Base-by-base conservation (phyloP, 2,888 invertebrate genomes). In the Conus canariensis region DNA sequence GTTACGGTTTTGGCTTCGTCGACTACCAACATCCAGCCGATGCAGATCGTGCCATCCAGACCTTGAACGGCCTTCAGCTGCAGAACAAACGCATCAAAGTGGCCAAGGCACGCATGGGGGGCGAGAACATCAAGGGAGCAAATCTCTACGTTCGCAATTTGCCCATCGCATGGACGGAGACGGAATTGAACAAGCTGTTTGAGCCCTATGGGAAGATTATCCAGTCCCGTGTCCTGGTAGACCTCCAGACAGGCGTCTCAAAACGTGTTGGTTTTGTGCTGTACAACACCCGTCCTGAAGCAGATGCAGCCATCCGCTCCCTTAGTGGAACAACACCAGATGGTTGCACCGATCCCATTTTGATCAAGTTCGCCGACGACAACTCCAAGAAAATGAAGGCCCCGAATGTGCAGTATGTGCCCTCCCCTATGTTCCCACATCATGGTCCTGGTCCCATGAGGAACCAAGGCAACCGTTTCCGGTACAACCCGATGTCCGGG, bases 1-100 rank as follows among this genome's bases (percentile, higher is more conserved):
- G 99, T 96, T 99, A 98, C 96, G 99, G 99, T 82, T 99, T 99
- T 96, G 99, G 99, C 80, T 99, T 99, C 97, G 98, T 99, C 85
- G 99, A 99, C 96, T 99, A 98, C 96, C 97, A 97, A 89, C 97
- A 97, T 91, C 98, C 98, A 92, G 98, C 98, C 95, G 98, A 99
- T 96, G 45, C 45, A 74, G 97, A 97, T 90, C 97, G 98, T 93
- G 99, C 99, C 87, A 98, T 99, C 93, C 97, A 98, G 94, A 97
- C 98, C 83, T 97, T 99, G 94, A 99, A 99, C 96, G 99, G 99
- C 67, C 97, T 98, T 93, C 98, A 98, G 96, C 97, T 98, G 94
- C 98, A 98, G 96, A 98, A 98, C 96, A 99, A 99, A 97, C 97
- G 98, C 95, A 97, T 99, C 96, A 99, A 99, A 97, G 99, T 99